These are phyloP conservation scores for Gouania willdenowi DNA, from an alignment of 2,797 vertebrate species.

Conservation along the genomic window DNA sequence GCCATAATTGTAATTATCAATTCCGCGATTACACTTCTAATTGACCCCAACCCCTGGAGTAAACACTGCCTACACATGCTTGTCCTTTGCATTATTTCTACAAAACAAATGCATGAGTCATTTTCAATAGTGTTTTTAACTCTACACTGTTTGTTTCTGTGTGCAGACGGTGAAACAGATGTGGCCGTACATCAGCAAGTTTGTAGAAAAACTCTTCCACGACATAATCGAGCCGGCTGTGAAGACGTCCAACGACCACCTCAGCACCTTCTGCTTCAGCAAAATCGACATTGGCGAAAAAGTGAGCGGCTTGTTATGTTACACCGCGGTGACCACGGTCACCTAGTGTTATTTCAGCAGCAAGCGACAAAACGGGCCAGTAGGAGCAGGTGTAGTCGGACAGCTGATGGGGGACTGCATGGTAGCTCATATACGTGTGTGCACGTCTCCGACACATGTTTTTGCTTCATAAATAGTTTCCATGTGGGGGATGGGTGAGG, in stretches of 20 bases:
- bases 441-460: conserved; percentile 24
- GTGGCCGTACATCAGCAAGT: conserved; percentile 96
- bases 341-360: conserved; percentile 12
- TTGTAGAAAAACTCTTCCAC: conserved; percentile 90
- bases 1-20: no score
- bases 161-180: conserved; percentile 91
- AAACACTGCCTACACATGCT: no score
- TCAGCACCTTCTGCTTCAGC: conserved; percentile 94
- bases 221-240: conserved; percentile 93
- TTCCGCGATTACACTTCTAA: no score
- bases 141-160: no score
- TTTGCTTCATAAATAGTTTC: conserved; percentile 64
- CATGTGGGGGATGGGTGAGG: conserved; percentile 26
- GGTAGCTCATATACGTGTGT: conserved; percentile 11
- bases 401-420: conserved; percentile 31
- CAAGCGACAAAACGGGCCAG: conserved; percentile 11
- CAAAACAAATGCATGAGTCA: no score
- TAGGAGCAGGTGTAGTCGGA: conserved; percentile 40
- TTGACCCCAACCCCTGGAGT: no score
- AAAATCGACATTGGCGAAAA: conserved; percentile 91
- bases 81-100: no score
- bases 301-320: conserved; percentile 65
- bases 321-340: background rate
- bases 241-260: conserved; percentile 84
- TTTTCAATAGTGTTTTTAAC: no score